Evolutionary conservation across 1,140 invertebrate species (phyloP), one percentile per base, ranked within the genome.

Genomic region (Druon quercuslanigerum): DNA sequence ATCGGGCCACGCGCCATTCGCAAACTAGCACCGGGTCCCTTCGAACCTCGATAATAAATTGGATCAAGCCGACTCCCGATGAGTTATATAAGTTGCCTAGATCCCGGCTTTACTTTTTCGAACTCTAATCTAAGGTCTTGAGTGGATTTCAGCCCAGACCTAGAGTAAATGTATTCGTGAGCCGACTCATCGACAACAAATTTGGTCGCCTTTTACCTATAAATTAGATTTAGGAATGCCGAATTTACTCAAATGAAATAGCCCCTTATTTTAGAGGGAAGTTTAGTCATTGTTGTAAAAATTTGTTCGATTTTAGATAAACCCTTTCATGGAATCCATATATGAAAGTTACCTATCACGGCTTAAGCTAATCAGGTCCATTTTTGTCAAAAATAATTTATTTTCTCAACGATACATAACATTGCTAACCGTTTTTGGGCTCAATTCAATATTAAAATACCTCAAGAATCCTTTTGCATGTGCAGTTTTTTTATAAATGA

Each of bases 61-160:
- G 88, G 89, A 91, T 91, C 90, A 90, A 82, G 76, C 86, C 86
- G 85, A 86, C 85, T 90, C 86, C 78, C 86, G 85, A 89, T 85
- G 85, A 90, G 86, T 88, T 88, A 86, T 85, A 86, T 85, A 83
- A 90, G 86, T 87, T 88, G 87, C 87, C 85, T 86, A 86, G 86
- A 86, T 87, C 80, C 85, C 51, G 85, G 86, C 89, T 90, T 90
- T 87, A 87, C 86, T 88, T 87, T 87, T 81, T 79, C 85, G 79
- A 87, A 88, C 88, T 89, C 85, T 91, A 90, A 91, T 91, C 87
- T 82, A 90, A 87, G 87, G 90, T 89, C 85, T 90, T 90, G 89
- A 91, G 90, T 91, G 87, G 89, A 91, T 91, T 90, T 89, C 83
- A 84, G 85, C 85, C 87, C 87, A 74, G 77, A 75, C 80, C 78